These are phyloP conservation scores for Parotia lawesii DNA, from an alignment of 2,113 vertebrate genomes.

Conservation along the genomic window DNA sequence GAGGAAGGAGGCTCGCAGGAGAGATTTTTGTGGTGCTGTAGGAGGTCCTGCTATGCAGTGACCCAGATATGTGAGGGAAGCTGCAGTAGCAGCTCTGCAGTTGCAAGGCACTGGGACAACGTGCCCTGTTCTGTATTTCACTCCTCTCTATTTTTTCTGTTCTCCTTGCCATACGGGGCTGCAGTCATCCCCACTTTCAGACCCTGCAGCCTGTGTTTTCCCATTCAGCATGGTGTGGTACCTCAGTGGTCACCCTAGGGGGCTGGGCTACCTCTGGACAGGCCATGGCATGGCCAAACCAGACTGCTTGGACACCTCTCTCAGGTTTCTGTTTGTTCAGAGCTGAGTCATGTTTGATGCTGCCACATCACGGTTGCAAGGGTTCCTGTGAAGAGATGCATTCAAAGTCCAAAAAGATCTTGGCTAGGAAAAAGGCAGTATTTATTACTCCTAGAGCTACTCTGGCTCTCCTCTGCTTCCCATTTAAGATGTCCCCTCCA, in stretches of 20 bases:
- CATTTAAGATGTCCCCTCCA: background rate
- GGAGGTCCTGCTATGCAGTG: background rate
- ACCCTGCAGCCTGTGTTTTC: background rate
- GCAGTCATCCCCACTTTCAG: background rate
- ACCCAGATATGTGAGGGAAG: background rate
- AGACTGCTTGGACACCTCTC: background rate
- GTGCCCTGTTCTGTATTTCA: background rate
- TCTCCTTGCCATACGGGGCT: background rate
- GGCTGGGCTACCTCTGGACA: too few species aligned
- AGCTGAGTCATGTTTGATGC: background rate
- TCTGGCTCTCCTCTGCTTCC: background rate
- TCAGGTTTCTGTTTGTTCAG: background rate
- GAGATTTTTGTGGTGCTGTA: background rate
- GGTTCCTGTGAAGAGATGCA: background rate
- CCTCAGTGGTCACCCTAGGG: background rate
- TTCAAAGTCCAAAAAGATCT: background rate
- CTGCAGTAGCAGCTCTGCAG: background rate
- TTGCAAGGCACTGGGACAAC: background rate
- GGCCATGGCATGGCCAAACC: accelerated
- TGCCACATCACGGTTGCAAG: accelerated
- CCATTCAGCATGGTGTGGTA: accelerated
- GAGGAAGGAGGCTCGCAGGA: background rate
- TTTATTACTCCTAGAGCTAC: background rate
- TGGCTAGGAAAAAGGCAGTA: background rate
- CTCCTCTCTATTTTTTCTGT: background rate